Base-by-base conservation (phyloP, 2,113 vertebrate genomes). In the Pitta sordida region DNA sequence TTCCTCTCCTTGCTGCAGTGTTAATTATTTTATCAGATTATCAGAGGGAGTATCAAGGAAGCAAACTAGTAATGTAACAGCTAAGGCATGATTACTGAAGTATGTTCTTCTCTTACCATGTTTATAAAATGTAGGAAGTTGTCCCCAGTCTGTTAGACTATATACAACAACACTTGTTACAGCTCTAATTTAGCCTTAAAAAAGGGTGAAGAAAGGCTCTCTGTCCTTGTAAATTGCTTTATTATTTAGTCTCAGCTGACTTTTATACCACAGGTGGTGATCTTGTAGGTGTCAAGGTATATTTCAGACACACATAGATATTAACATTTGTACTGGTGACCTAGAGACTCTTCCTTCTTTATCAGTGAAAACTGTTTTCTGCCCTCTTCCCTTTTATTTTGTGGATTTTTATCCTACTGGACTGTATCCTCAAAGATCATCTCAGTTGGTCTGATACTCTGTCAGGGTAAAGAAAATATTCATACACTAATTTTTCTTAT, bases 21-120 rank as follows among this genome's bases (percentile, higher is more conserved):
- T 75, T 37, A 75, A 64, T 84, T 63, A 67, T 88, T 62, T 88
- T 63, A 48, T 89, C 71, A 79, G 53, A 69, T 68, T 79, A 65
- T 91, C 48, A 67, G 49, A 59, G 24, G 30, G 53, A 88, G n/a
- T 39, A 70, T 74, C 34, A 53, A 76, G 59, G 34, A 94, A 91
- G n/a, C 36, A 69, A 92, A 79, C 70, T 37, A 67, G 16, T 60
- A 87, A 79, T 63, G 41, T 69, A 85, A 74, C 16, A 52, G 30
- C 86, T n/a, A 73, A 86, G 67, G 46, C 39, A 13, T 76, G 20
- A 36, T n/a, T 85, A 60, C 67, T 87, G 36, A 48, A 59, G 37
- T 65, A 44, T 29, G 43, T 70, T 91, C 19, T 44, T 74, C 17
- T 71, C 59, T 76, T 51, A 49, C 26, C 3, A 0, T 62, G 51